Base-by-base conservation (phyloP, 2,888 invertebrate species). In the Thymelicus lineola region DNA sequence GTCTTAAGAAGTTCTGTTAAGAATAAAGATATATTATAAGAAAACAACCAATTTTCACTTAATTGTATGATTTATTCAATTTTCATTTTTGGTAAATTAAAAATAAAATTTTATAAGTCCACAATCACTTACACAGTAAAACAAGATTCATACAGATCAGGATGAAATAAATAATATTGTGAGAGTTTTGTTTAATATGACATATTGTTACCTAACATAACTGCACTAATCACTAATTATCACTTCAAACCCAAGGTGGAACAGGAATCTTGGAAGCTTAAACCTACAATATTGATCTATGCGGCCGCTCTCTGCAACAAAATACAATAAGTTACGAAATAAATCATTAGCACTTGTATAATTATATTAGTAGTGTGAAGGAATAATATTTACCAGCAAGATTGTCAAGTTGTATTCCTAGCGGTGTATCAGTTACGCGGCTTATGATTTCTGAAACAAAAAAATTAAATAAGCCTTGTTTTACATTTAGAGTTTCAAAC, bases 51-150 rank as follows among this genome's bases (percentile, higher is more conserved):
- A 20, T 63, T 66, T 71, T 82, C 80, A 86, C 86, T 90, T 90
- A 89, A 87, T 86, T 84, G 82, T 89, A 91, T 84, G 89, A 89
- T 92, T 92, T 92, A 92, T 91, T 89, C 82, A 85, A 84, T 86
- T 88, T 88, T 90, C 87, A 90, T 92, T 93, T 93, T 93, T 93
- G 93, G 93, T 91, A 91, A 91, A 90, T 89, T 90, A 91, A 90
- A 91, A 90, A 89, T 89, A 90, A 89, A 87, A 85, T 88, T 88
- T 89, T 85, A 89, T 85, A 88, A 89, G 86, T 91, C 88, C 91
- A 91, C 91, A 90, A 84, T 91, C 89, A 91, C 91, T 90, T 91
- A 92, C 85, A 89, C 86, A 81, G 80, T 87, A 87, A 76, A 89
- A 87, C 88, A 91, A 89, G 88, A 92, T 91, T 89, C 90, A 89